Conservation (phyloP, 1,140 invertebrate species). For the Ceratosolen fusciceps region DNA sequence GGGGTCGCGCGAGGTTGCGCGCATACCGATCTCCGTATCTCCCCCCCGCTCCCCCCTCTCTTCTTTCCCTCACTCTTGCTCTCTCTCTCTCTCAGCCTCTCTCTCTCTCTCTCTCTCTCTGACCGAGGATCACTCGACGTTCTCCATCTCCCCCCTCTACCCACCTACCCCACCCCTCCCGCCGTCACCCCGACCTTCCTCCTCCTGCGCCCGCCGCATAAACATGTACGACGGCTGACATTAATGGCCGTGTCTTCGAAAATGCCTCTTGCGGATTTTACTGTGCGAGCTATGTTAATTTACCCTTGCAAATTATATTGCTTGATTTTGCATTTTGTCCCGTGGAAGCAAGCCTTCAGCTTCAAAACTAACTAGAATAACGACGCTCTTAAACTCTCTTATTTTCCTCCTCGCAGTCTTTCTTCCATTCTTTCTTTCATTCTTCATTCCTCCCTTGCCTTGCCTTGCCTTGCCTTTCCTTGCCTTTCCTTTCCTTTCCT, state of each 20-base stretch:
- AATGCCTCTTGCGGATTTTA: conserved; percentile 47
- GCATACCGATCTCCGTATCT: conserved; percentile 42
- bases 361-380: conserved; percentile 45
- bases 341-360: conserved; percentile 38
- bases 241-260: conserved; percentile 48
- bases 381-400: conserved; percentile 38
- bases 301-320: conserved; percentile 46
- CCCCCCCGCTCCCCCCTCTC: no score
- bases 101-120: conserved; percentile 14
- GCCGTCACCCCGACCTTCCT: background rate
- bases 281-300: conserved; percentile 48
- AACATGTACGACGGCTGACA: conserved; percentile 47
- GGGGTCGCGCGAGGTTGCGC: conserved; percentile 28
- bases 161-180: background rate
- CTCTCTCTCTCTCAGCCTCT: no score
- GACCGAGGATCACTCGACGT: no score
- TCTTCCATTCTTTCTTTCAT: background rate
- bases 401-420: background rate
- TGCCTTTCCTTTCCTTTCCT: background rate
- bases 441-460: background rate
- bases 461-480: background rate
- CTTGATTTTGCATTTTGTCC: conserved; percentile 46
- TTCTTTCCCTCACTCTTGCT: conserved; percentile 14
- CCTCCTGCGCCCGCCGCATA: conserved; percentile 34
- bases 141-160: conserved; percentile 4